Base-by-base conservation (phyloP, 2,797 vertebrate species). In the Cygnus olor region DNA sequence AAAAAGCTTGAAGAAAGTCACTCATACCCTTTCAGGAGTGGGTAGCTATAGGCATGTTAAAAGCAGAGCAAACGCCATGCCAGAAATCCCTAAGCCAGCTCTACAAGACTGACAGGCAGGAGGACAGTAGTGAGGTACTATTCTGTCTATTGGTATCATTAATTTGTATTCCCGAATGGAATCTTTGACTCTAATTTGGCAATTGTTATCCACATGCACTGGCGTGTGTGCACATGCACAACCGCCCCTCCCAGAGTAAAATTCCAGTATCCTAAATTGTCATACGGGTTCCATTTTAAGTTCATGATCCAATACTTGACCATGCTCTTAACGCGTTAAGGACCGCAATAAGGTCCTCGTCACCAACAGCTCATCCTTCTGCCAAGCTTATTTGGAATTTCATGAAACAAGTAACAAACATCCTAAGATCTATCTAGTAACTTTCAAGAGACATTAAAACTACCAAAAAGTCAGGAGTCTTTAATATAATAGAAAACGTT, bases 401-500 rank as follows among this genome's bases (percentile, higher is more conserved):
- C 38, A 63, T 18, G 21, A 74, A 92, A 74, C 32, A 78, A 90
- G 34, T 38, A 66, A 78, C 13, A 81, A 93, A 81, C 42, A 79
- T 56, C 57, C 54, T 87, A 88, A 74, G 16, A 71, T 51, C 74
- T 60, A 17, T 36, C 65, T 84, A 78, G 0, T 27, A 90, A 89
- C 54, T 63, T 86, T 79, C 51, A 89, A 44, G 69, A 96, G 74
- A 94, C 72, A 90, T 63, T 90, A 78, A 58, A 93, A 80, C 71
- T 78, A 84, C 7, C 30, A 74, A 36, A 90, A 93, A 85, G 45
- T 90, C 45, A n/a, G 10, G 17, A 83, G 21, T 60, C 61, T 95
- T 94, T 79, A 94, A 92, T 69, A 85, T 24, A 91, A 79, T 14
- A 83, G 68, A 94, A 96, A 97, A 89, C 3, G 10, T 58, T 93